Base-by-base conservation (phyloP, 2,888 invertebrate species). In the Hirtodrosophila confusa region DNA sequence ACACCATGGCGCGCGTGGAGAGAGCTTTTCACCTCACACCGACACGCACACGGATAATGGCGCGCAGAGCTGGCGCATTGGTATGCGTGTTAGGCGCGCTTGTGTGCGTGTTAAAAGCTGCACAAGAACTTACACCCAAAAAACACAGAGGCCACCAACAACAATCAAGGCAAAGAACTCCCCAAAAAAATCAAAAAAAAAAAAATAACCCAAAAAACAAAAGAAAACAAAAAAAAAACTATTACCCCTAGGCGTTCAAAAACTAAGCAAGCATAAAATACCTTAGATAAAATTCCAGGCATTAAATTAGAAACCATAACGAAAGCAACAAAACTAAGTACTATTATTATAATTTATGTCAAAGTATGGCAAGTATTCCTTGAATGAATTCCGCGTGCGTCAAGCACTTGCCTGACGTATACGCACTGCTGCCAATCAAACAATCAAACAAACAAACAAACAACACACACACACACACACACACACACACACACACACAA, bases 41-140 rank as follows among this genome's bases (percentile, higher is more conserved):
- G 12, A 31, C 12, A 41, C 31, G 8, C 49, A 24, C 56, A 36
- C 53, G 0, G 12, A 31, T n/a, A 41, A 1, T 1, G 8, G 9
- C 37, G 31, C 29, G 10, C 39, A 49, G 61, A 39, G 27, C 29
- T 4, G 11, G 3, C 44, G 53, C 27, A 11, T 4, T 66, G n/a
- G 80, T 80, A 50, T 80, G 86, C 61, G 87, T 87, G 87, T 80
- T 80, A 69, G 39, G 40, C 48, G 53, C 66, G 24, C 44, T 35
- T 23, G 82, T 87, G 57, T 82, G 78, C 45, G 88, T 82, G 82
- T 87, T 87, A 82, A 82, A 85, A 87, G 82, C 88, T 85, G 68
- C 63, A 75, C 69, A 75, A 75, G 62, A 75, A 71, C 66, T 54
- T 43, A 58, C 39, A 45, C 12, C 58, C 53, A 56, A 12, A 43